Conservation (phyloP, 2,797 vertebrate species). For the Gephyroberyx darwinii region DNA sequence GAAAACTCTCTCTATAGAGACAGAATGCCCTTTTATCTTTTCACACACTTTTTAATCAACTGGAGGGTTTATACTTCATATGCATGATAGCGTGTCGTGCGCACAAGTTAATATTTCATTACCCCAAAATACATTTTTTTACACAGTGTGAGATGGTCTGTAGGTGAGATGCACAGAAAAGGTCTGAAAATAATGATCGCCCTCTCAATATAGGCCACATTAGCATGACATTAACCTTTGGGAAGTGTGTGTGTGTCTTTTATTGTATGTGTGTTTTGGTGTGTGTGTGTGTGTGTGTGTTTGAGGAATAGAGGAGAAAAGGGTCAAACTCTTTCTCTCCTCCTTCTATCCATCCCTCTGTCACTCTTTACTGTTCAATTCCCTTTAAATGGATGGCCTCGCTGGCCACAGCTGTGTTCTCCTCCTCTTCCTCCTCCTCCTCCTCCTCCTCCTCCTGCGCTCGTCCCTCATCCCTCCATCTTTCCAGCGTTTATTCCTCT, state of each 20-base stretch:
- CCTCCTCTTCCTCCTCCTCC: not conserved
- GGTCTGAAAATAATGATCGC: conserved; percentile 68
- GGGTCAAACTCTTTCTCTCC: conserved; percentile 48
- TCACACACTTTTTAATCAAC: no score
- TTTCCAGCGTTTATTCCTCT: conserved; percentile 41
- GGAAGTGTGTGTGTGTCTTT: conserved; percentile 1
- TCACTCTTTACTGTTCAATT: conserved; percentile 42
- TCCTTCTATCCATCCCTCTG: conserved; percentile 26
- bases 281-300: conserved; percentile 8
- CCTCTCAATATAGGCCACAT: conserved; percentile 66
- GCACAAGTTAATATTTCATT: no score
- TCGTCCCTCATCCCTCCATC: conserved; percentile 2
- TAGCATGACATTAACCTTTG: conserved; percentile 76
- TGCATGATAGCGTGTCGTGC: no score
- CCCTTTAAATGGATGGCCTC: conserved; percentile 49
- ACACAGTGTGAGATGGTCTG: not conserved
- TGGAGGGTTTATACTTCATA: no score
- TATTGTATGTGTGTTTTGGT: conserved; percentile 6
- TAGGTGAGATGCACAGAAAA: conserved; percentile 45
- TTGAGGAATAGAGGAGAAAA: conserved; percentile 54
- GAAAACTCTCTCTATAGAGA: no score
- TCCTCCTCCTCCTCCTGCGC: not conserved
- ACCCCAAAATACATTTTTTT: no score
- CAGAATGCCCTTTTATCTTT: no score
- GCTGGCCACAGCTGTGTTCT: conserved; percentile 34